Evolutionary conservation across 2,797 vertebrate species (phyloP), one percentile per base, ranked within the genome.

Genomic region (Bryconaethiops microstoma): DNA sequence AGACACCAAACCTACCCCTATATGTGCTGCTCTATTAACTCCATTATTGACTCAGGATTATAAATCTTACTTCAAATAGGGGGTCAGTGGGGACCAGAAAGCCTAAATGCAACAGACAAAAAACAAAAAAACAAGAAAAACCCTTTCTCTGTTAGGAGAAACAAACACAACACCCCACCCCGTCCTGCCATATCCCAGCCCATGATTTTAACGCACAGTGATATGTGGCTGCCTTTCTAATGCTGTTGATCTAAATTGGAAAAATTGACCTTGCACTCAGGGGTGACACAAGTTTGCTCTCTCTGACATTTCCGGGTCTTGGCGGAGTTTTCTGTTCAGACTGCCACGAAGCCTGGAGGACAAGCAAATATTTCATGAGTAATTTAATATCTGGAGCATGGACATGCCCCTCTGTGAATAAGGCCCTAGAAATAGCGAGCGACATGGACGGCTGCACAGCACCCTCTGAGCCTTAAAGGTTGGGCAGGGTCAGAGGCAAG

Each of bases 351-450:
- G 84, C 92, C 91, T 88, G 80, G 42, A 92, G 92, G 91, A 92
- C 81, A 84, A 86, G 89, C 92, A 87, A 90, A 93, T 93, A 92
- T 93, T 94, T 95, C 91, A 94, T 92, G 92, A 94, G 94, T 94
- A 93, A 95, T 94, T 95, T 94, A 93, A 94, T 95, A 94, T 95
- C 91, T 94, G 90, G 92, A 93, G 89, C 92, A 89, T 74, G 88
- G 91, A 88, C 87, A 88, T 86, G 81, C 83, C 89, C 76, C 75
- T 74, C 54, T 82, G 65, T 62, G 77, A 83, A 82, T 76, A 76
- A 48, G 60, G 60, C 65, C 78, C 72, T 79, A 54, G 19, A 84
- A 84, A 85, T 75, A 79, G 76, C 50, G 63, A 64, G 64, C 65
- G 35, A 75, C 77, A 67, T 76, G 13, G 45, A 60, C 68, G 68